Evolutionary conservation across 1,140 invertebrate species (phyloP).

Genomic region (Meloidogyne floridensis): DNA sequence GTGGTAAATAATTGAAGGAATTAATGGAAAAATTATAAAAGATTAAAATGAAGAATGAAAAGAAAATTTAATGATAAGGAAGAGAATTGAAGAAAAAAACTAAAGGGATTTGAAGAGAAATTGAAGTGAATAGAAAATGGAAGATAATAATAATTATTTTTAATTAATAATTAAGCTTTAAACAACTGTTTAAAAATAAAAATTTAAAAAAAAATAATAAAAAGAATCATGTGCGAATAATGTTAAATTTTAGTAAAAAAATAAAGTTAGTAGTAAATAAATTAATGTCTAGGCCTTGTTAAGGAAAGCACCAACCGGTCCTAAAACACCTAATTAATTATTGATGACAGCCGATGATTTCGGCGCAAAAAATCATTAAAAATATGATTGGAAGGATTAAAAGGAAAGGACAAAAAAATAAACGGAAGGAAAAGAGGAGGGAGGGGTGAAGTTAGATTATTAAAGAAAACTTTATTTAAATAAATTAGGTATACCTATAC

Average conservation of each 20-base stretch:
- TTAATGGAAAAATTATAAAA: neutral
- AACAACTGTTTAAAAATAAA: neutral
- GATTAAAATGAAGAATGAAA: neutral
- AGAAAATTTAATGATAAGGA: neutral
- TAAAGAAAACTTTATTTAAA: no score
- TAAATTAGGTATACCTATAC: no score
- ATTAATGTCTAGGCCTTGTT: neutral
- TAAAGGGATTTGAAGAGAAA: neutral
- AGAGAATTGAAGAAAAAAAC: neutral
- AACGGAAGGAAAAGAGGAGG: no score
- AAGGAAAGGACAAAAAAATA: neutral
- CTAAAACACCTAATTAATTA: constrained; percentile 8
- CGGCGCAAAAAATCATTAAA: neutral
- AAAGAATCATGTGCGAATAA: neutral
- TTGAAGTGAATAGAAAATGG: neutral
- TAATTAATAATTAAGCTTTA: neutral
- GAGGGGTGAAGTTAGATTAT: no score
- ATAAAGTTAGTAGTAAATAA: neutral
- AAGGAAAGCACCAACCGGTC: neutral
- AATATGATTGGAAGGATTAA: neutral
- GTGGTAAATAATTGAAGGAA: neutral
- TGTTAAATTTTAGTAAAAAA: neutral
- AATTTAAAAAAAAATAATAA: neutral
- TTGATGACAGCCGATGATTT: constrained; percentile 1
- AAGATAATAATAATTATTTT: no score